These are phyloP conservation scores for Sebastes nivosus DNA, from an alignment of 2,797 vertebrate species.

Conservation along the genomic window DNA sequence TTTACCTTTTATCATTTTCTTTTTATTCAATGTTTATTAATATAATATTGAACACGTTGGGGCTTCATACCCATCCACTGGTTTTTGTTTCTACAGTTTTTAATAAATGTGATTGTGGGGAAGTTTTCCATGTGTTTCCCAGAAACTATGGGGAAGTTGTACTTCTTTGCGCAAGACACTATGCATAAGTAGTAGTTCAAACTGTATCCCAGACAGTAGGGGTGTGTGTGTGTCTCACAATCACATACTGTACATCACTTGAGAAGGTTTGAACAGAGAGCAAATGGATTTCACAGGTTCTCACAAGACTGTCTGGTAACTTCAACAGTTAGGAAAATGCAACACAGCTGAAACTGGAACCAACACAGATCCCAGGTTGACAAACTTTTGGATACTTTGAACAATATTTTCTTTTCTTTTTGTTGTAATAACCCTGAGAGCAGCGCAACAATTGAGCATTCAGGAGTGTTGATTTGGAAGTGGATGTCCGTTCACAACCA, in stretches of 20 bases:
- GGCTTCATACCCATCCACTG: not conserved
- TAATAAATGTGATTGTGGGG: not conserved
- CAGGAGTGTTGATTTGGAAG: not conserved
- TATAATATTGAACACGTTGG: not conserved
- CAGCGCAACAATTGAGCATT: not conserved
- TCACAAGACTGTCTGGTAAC: not conserved
- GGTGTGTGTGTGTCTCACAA: not conserved
- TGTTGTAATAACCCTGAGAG: not conserved
- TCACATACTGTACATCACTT: not conserved
- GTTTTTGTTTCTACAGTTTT: not conserved
- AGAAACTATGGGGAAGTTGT: constrained; percentile 45
- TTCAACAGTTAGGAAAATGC: not conserved
- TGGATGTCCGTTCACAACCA: not conserved
- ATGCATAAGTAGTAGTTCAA: not conserved
- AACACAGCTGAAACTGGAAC: not conserved
- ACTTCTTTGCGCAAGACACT: constrained; percentile 8
- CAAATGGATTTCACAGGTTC: not conserved
- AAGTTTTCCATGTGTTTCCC: constrained; percentile 43
- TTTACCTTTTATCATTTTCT: not conserved
- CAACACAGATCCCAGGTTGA: not conserved
- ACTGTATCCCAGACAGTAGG: not conserved
- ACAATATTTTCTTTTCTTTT: not conserved
- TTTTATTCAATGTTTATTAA: not conserved
- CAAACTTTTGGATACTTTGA: not conserved
- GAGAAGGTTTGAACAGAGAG: not conserved